Evolutionary conservation across 2,113 vertebrate genomes (phyloP), one percentile per base, ranked within the genome.

Genomic region (Myotis yumanensis): DNA sequence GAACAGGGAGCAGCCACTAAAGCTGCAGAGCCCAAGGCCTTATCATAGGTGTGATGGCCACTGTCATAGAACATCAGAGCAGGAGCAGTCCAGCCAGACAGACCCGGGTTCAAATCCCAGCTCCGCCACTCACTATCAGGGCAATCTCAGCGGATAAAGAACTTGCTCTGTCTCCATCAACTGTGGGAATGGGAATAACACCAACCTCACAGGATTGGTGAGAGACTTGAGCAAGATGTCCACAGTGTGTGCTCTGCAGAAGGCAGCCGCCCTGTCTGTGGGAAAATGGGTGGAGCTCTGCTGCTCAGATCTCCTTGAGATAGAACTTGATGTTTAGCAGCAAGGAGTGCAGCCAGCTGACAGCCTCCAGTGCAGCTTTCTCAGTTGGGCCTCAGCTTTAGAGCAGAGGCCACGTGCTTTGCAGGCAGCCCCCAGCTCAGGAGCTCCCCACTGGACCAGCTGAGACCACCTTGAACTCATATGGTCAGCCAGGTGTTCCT

Each of bases 21-120:
- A 11, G 76, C 48, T 79, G 15, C 62, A 73, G 54, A 91, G n/a
- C 48, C 48, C 37, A 28, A 11, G 16, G 16, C 11, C 64, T 28
- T 35, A 11, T n/a, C n/a, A 5, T 22, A 28, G 43, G 40, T 20
- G 17, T 1, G 25, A 35, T 1, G 4, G 37, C 64, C 4, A 0
- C 57, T 15, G 20, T 59, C 35, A 4, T 10, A 52, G 57, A 11
- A 90, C n/a, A 10, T 0, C 1, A 3, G 69, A 40, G n/a, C 28
- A 40, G 86, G 22, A 73, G 3, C 5, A 1, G 25, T 30, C 1
- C 8, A 76, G 52, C 52, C 59, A 48, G 20, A 37, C 5, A 84
- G 73, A 64, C 7, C 14, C 1, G 4, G 25, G 71, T 54, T 88
- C 79, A 71, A 72, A 81, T 81, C 51, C 76, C 92, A 66, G 71